Evolutionary conservation across 2,797 vertebrate species (phyloP), one percentile per base, ranked within the genome.

Genomic region (Chrysocyon brachyurus): DNA sequence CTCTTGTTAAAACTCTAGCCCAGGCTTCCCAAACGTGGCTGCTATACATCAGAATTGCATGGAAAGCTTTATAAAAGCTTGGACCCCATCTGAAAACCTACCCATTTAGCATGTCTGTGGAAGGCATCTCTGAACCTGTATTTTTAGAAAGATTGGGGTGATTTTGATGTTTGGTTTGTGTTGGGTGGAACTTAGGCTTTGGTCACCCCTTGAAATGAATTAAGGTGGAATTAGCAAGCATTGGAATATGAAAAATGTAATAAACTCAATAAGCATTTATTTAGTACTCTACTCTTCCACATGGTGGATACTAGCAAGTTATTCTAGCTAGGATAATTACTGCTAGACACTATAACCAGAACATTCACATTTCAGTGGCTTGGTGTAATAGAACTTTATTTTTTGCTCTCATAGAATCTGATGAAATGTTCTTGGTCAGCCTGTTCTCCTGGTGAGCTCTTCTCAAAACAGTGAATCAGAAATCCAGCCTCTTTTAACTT

Each of bases 41-140:
- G 6, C 33, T 88, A 11, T 96, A 15, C 1, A 40, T 91, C 28
- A 81, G 59, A 70, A 93, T 70, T 12, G 3, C 26, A 22, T 49
- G 64, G 57, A 56, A 94, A 81, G 16, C 24, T 82, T 61, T 96
- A 86, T 64, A 90, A 66, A 90, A 83, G 93, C 26, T 21, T 59
- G 46, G 9, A 4, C 52, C 93, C 31, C 24, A 77, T 22, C 28
- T 28, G 52, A 92, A 93, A 91, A 28, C 28, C 8, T 36, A 88
- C 28, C 21, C 16, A 79, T 36, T 75, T n/a, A 52, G 3, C 31
- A 70, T 49, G 9, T 68, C 2, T 31, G 40, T 70, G n/a, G 19
- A 14, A 64, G 36, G 17, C 8, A 7, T 87, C 46, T 87, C 8
- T 57, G 52, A 84, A 94, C 31, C 5, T 70, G 0, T 36, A 26